Conservation (phyloP, 1,140 invertebrate genomes). For the Trachymyrmex septentrionalis region DNA sequence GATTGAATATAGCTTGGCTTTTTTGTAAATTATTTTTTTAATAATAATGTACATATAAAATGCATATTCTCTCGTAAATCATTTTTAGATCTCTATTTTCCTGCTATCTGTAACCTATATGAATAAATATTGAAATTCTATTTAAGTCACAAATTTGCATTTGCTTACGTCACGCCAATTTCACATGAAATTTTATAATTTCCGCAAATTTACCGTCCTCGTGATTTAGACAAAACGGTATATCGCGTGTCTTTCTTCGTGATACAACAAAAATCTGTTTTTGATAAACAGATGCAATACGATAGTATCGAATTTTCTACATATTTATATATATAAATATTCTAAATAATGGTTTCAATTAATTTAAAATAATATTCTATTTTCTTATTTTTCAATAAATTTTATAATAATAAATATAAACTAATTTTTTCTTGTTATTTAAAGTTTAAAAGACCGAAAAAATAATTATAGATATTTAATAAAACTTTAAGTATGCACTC, state of each 20-base stretch:
- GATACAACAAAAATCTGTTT: not conserved
- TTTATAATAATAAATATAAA: not conserved
- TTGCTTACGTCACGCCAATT: not conserved
- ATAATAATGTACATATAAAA: not conserved
- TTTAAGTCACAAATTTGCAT: slow-evolving; percentile 13
- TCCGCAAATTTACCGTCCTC: not conserved
- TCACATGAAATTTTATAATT: not conserved
- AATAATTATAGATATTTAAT: not conserved
- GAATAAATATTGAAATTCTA: not conserved
- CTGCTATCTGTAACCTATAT: not conserved
- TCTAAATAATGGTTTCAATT: not conserved
- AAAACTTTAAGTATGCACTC: not conserved
- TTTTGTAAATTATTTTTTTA: not conserved
- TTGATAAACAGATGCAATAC: not conserved
- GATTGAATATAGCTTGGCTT: not conserved
- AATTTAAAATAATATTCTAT: not conserved
- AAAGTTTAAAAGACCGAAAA: not conserved
- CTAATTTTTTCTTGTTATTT: not conserved
- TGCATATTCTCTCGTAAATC: not conserved
- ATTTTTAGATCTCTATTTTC: not conserved
- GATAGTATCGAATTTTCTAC: not conserved
- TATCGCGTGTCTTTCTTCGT: not conserved
- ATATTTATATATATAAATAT: not conserved
- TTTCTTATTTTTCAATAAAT: not conserved
- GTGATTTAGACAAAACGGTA: not conserved